Evolutionary conservation across 2,113 vertebrate species (phyloP), one percentile per base, ranked within the genome.

Genomic region (Sinocyclocheilus anophthalmus): DNA sequence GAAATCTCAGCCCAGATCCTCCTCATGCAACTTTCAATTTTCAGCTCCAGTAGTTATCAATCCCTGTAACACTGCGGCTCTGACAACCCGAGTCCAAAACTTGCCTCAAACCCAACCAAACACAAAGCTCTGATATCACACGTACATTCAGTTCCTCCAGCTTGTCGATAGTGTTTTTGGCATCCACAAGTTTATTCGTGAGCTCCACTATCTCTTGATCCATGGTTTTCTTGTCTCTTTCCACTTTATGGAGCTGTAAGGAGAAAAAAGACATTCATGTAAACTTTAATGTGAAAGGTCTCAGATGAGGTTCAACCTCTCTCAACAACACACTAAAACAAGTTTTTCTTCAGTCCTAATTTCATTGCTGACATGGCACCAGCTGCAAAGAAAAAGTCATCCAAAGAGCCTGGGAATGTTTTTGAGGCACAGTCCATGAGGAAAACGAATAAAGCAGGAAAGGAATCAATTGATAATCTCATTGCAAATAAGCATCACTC

Each of bases 201-300:
- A 99, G 96, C 91, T 98, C 97, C 91, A 99, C 98, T 1, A 98
- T 99, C 93, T 99, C 98, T 95, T 96, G 97, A 93, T 99, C 98
- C 94, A 99, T 95, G 0, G 96, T 99, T 91, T 98, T 98, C 89
- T 97, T 97, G 93, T 99, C 98, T 93, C 97, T 93, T 94, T 99
- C 98, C 67, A 98, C 97, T 91, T 98, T 99, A 93, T 97, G 97
- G 84, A 99, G 96, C 98, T 99, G 93, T 77, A 85, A 91, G 77
- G 37, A 61, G 37, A 67, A 69, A 76, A 59, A 18, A 26, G 61
- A 79, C 22, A 10, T 90, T 63, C 88, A 65, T 53, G 24, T 16
- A 53, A 6, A 22, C 48, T 48, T 65, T 16, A 24, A 24, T 7
- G 26, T 37, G 24, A 72, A 55, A 30, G 33, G 55, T 76, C 5